Base-by-base conservation (phyloP, 1,140 invertebrate species). In the Drusus annulatus region DNA sequence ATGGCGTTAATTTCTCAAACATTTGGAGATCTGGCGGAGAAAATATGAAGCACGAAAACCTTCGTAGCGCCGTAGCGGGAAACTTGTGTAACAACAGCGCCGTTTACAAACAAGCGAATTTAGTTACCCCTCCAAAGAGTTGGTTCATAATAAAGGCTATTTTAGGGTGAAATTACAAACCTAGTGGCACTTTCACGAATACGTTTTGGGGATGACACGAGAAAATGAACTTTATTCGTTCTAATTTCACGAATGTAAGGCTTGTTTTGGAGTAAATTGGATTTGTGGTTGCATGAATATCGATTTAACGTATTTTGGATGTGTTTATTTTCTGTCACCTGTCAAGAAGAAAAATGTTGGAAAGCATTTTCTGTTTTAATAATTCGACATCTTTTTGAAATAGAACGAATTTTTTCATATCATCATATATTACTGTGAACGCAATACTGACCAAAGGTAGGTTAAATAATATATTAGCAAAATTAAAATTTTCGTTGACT, bases 291-390 rank as follows among this genome's bases (percentile, higher is more conserved):
- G 19, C 50, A 52, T 52, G 17, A 71, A 71, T 71, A 71, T 71
- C 25, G 68, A 71, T 71, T 71, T 52, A 71, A 54, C 16, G 65
- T 17, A 2, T 71, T 71, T 45, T n/a, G 45, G 19, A 21, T 52
- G 68, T 69, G 36, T 69, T 69, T 69, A 69, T 69, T 69, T 69
- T 25, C 68, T 52, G 68, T 52, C 68, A 71, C 17, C 68, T 71
- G 68, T 71, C 68, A 71, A 69, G 21, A 17, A 28, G 23, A 28
- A 63, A 63, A 63, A 63, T 63, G 60, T 63, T 21, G 10, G 23
- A 63, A 63, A 23, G 60, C 6, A 21, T 25, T 4, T 21, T 56
- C 13, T 10, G 10, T 45, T 45, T 1, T 13, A 10, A 45, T 13
- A 13, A 45, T 45, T 45, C 36, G 36, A 45, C 36, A 45, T 45